Evolutionary conservation across 92 coral and sea anemone species (phyloP), one percentile per base, ranked within the genome.

Genomic region (Parazoanthus darwini): DNA sequence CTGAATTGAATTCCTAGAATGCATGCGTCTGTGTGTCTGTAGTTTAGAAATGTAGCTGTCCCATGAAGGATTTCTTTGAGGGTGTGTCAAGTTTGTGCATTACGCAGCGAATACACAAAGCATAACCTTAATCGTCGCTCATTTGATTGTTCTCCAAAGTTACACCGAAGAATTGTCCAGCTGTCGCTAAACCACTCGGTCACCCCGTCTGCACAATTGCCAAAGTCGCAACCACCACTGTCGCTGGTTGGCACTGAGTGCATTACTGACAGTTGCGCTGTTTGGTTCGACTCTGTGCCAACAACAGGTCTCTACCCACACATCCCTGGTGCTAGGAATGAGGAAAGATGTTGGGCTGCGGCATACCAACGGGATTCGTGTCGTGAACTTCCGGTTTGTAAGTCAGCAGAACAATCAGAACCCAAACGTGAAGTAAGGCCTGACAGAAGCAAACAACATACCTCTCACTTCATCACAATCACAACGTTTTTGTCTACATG

Each of bases 321-420:
- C 37, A 15, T 8, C 29, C 50, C 26, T 71, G 63, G 36, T 73
- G 79, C 18, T 84, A 84, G 79, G 79, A n/a, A 74, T 84, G 74
- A 9, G 87, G 68, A 48, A 71, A 76, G 36, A 35, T 54, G 42
- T 58, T 86, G 26, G 73, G 90, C 48, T 89, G 77, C 38, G 90
- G 78, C 93, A 96, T 94, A 22, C 98, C 92, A 16, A 88, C 85
- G 46, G 98, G 92, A 68, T 89, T 80, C 33, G 92, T 82, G 36
- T 90, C 87, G 88, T 96, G 99, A 54, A 96, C 86, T 89, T 96
- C 99, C 65, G 99, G 99, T 94, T 96, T 94, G 94, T 96, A 96
- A 4, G 99, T 96, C 75, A 96, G 91, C 29, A 96, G 89, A 65
- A 96, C 99, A 56, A 95, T 80, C 85, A 96, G 92, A 44, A 96